Evolutionary conservation across 2,888 invertebrate genomes (phyloP).

Genomic region (Campaea margaritaria): DNA sequence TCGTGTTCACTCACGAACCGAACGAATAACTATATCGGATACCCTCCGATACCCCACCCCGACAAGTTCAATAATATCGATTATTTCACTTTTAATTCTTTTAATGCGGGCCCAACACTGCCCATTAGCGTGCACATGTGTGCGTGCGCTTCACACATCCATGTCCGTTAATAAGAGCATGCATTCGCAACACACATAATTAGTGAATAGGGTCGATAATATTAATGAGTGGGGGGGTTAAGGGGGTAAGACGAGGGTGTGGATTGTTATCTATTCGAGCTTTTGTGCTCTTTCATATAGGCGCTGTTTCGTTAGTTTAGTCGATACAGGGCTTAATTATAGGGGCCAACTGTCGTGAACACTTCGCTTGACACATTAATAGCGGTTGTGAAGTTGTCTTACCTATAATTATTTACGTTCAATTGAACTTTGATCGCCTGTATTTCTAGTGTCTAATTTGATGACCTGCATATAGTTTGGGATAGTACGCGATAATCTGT

Average conservation of each 20-base stretch:
- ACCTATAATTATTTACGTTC: slow-evolving; percentile 76
- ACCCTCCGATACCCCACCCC: slow-evolving; percentile 39
- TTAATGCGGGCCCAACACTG: slow-evolving; percentile 72
- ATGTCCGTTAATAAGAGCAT: slow-evolving; percentile 41
- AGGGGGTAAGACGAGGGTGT: slow-evolving; percentile 58
- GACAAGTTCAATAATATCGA: slow-evolving; percentile 66
- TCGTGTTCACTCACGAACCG: slow-evolving; percentile 62
- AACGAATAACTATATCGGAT: slow-evolving; percentile 72
- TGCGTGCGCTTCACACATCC: slow-evolving; percentile 35
- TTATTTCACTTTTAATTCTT: slow-evolving; percentile 71
- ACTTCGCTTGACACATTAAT: slow-evolving; percentile 81
- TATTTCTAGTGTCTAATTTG: slow-evolving; percentile 28
- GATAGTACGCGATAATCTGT: too few relatives aligned
- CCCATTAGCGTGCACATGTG: slow-evolving; percentile 60
- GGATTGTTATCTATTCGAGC: slow-evolving; percentile 82
- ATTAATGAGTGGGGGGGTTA: slow-evolving; percentile 78
- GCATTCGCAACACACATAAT: slow-evolving; percentile 85
- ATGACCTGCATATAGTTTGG: slow-evolving; percentile 29
- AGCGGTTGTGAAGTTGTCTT: slow-evolving; percentile 69
- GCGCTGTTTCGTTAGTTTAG: slow-evolving; percentile 81
- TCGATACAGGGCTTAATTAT: slow-evolving; percentile 82
- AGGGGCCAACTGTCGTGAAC: slow-evolving; percentile 75
- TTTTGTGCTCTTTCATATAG: slow-evolving; percentile 75
- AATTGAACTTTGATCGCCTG: slow-evolving; percentile 58
- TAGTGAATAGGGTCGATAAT: slow-evolving; percentile 83